Base-by-base conservation (phyloP, 2,888 invertebrate genomes). In the Agrotis segetum region DNA sequence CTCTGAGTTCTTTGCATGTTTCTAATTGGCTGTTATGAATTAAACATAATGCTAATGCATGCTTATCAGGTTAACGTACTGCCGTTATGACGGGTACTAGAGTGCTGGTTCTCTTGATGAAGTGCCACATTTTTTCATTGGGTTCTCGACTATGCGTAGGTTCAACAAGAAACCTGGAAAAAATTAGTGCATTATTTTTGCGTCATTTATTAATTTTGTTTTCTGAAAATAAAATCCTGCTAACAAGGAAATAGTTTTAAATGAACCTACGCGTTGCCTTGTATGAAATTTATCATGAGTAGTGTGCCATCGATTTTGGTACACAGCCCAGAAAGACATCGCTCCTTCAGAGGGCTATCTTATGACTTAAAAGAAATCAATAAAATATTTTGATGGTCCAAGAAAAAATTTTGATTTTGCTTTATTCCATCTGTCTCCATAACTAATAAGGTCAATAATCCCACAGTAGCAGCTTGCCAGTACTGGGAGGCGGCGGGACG, bases 401-500 rank as follows among this genome's bases (percentile, higher is more conserved):
- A 19, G 1, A 44, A 40, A 2, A 46, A 3, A 5, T 47, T n/a
- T 53, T n/a, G n/a, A n/a, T n/a, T 14, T 24, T 53, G 1, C 14
- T 14, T 21, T 56, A 9, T 16, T 58, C 0, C 19, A 29, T 29
- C 11, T 61, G 56, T 7, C 9, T 17, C 21, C 13, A 29, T 50
- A 21, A 58, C 77, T 79, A 77, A 79, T 67, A 7, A 17, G 46
- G 16, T 5, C 53, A 19, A 49, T 79, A 62, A 58, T 46, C 82
- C 67, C 66, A 88, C 92, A 92, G 92, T 87, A 93, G 96, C 96
- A 98, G 98, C 96, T 96, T 98, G 94, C 98, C 98, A 86, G 98
- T 98, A 88, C 96, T 98, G 88, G 98, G 98, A 90, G 98, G 98
- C 88, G 95, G 95, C 9, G 95, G 95, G 19, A 95, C 96, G 24